Conservation (phyloP, 2,888 invertebrate genomes). For the Gibbula magus region DNA sequence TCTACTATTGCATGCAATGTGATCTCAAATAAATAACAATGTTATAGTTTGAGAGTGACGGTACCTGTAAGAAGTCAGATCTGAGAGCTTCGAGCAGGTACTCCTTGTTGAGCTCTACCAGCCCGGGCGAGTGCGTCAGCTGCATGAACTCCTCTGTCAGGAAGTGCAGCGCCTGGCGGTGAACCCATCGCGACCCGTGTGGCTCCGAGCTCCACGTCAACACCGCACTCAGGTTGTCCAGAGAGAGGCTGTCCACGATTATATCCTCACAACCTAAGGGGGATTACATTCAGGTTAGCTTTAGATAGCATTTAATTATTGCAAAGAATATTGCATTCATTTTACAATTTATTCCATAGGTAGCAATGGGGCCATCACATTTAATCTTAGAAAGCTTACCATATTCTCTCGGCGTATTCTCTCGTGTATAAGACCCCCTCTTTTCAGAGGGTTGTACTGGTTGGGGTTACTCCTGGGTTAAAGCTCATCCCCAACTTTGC, state of each 20-base stretch:
- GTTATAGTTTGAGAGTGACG: too few relatives aligned
- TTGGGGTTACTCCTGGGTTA: too few relatives aligned
- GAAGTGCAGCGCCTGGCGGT: conserved; percentile 91
- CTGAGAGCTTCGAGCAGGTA: conserved; percentile 85
- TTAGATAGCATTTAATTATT: neutral
- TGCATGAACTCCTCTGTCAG: conserved; percentile 92
- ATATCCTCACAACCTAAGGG: conserved; percentile 90
- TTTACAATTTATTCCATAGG: too few relatives aligned
- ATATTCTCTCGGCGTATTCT: too few relatives aligned
- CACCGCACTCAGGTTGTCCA: conserved; percentile 88
- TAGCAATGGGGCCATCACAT: too few relatives aligned
- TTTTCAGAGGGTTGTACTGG: too few relatives aligned
- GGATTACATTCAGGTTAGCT: neutral
- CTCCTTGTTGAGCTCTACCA: conserved; percentile 85
- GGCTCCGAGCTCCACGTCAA: conserved; percentile 91
- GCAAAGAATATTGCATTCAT: neutral
- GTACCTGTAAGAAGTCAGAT: conserved; percentile 82
- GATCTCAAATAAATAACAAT: too few relatives aligned
- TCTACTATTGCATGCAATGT: too few relatives aligned
- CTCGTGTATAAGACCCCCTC: too few relatives aligned
- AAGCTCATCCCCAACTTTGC: too few relatives aligned
- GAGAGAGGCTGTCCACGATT: conserved; percentile 88
- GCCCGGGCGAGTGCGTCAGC: conserved; percentile 79
- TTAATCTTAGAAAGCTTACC: too few relatives aligned
- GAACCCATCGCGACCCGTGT: conserved; percentile 94